These are phyloP conservation scores for Linnaemya tessellans DNA, from an alignment of 2,888 invertebrate genomes.

Conservation along the genomic window DNA sequence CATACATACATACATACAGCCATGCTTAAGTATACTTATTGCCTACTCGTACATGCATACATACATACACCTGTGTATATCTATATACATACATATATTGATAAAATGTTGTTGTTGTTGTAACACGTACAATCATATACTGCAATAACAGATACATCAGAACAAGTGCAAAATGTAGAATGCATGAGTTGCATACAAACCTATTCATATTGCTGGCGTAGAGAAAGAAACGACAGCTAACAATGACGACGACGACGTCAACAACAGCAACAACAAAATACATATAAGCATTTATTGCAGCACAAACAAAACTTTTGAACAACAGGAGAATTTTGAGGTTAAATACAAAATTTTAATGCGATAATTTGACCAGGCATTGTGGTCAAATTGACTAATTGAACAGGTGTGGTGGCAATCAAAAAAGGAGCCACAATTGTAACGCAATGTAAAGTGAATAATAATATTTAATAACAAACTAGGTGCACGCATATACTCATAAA, in stretches of 20 bases:
- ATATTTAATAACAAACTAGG: constrained; percentile 62
- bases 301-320: constrained; percentile 47
- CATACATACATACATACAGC: constrained; percentile 16
- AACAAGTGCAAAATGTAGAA: constrained; percentile 64
- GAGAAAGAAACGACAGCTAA: constrained; percentile 41
- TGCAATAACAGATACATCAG: constrained; percentile 52
- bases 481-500: constrained; percentile 18
- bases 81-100: constrained; percentile 26
- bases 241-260: constrained; percentile 21
- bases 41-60: not conserved
- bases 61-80: not conserved
- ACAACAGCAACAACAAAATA: constrained; percentile 51
- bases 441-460: constrained; percentile 72
- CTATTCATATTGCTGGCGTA: constrained; percentile 20
- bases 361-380: constrained; percentile 83
- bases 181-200: constrained; percentile 61
- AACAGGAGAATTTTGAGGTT: constrained; percentile 78
- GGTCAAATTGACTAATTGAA: constrained; percentile 83
- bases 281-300: constrained; percentile 31
- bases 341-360: constrained; percentile 83
- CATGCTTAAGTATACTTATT: not conserved
- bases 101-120: constrained; percentile 56
- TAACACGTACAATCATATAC: constrained; percentile 64
- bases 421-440: constrained; percentile 72
- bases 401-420: constrained; percentile 78